phyloP scores from a whole-genome alignment of 2,113 vertebrate genomes.

The Noturus placidus region DNA sequence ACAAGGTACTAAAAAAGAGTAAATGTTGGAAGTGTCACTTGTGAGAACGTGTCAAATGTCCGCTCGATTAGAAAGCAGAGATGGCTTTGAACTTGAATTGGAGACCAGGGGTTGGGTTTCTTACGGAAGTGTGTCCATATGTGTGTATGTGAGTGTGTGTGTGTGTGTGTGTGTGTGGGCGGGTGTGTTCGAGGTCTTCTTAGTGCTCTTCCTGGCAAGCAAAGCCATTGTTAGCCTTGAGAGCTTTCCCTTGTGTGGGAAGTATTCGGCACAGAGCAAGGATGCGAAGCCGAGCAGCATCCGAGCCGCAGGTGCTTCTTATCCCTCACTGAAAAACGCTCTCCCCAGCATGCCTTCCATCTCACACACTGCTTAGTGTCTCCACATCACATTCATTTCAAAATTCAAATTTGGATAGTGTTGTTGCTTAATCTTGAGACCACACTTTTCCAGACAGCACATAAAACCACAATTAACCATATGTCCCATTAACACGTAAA shows the following conservation, averaged over 20 bases:
- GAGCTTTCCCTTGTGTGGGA: constrained; percentile 53
- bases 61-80: not conserved
- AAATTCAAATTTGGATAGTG: not conserved
- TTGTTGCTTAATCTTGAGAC: not conserved
- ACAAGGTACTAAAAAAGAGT: not conserved
- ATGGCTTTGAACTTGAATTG: constrained; percentile 33
- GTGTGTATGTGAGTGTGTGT: constrained; percentile 17
- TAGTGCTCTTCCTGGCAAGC: constrained; percentile 28
- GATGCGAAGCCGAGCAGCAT: constrained; percentile 43
- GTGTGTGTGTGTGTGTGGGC: not conserved
- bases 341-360: not conserved
- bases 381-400: not conserved
- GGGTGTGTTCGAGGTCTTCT: constrained; percentile 43
- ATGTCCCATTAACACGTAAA: not conserved
- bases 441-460: not conserved
- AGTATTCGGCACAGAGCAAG: constrained; percentile 56
- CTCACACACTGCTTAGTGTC: constrained; percentile 19
- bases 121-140: constrained; percentile 11
- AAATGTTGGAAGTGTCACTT: constrained; percentile 9
- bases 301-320: constrained; percentile 63
- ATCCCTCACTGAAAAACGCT: constrained; percentile 52
- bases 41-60: not conserved
- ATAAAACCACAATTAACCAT: not conserved
- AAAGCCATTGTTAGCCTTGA: constrained; percentile 56
- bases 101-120: constrained; percentile 39